Conservation (phyloP, 2,113 vertebrate genomes). For the Gopherus evgoodei region DNA sequence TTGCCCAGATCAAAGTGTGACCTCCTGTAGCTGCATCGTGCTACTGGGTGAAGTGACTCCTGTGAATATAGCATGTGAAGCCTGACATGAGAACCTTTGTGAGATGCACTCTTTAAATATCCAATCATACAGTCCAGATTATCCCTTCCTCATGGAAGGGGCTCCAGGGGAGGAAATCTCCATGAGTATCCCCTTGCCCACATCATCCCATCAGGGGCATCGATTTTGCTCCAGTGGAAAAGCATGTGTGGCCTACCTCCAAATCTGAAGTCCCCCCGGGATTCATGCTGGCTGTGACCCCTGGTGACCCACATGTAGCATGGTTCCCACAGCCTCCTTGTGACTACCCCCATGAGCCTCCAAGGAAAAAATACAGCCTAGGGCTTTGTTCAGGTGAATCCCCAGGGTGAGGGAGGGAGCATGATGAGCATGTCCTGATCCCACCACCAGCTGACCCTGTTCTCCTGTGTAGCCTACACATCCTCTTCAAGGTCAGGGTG, state of each 20-base stretch:
- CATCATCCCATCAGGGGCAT: background rate
- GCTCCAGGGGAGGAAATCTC: background rate
- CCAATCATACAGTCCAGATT: background rate
- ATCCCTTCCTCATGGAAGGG: background rate
- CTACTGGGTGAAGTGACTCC: background rate
- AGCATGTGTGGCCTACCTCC: background rate
- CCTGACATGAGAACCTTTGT: background rate
- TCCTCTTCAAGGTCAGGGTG: background rate
- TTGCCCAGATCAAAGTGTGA: too few relatives aligned
- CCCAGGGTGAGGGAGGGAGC: background rate
- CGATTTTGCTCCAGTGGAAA: background rate
- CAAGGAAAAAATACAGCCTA: background rate
- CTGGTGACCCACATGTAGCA: background rate
- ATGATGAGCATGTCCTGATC: background rate
- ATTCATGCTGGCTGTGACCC: background rate
- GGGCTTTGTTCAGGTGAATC: background rate
- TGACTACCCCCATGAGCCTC: background rate
- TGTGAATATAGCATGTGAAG: rapidly evolving
- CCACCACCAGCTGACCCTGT: background rate
- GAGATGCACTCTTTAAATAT: rapidly evolving
- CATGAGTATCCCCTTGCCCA: background rate
- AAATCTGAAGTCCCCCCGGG: background rate
- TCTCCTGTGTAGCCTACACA: background rate
- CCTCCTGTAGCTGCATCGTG: too few relatives aligned
- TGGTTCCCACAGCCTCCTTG: background rate